Evolutionary conservation across 2,888 invertebrate species (phyloP).

Genomic region (Loripinus fragilis): DNA sequence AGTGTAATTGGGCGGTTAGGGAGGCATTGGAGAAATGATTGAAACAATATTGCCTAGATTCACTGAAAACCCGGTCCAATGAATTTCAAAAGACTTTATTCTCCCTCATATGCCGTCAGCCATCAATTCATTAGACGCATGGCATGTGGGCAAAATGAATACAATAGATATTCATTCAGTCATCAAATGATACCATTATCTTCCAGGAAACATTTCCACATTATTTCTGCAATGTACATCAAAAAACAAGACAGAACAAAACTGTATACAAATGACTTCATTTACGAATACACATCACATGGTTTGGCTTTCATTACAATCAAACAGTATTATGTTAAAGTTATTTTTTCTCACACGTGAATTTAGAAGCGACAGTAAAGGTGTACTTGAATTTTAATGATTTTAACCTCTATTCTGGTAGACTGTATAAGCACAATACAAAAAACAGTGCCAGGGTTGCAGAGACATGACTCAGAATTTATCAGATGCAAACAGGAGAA

Average conservation of each 20-base stretch:
- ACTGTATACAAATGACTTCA: constrained; percentile 23
- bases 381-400: constrained; percentile 14
- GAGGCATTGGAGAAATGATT: constrained; percentile 24
- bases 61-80: constrained; percentile 39
- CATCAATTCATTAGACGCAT: constrained; percentile 51
- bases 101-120: constrained; percentile 42
- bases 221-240: constrained; percentile 26
- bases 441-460: neutral
- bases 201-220: constrained; percentile 41
- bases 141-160: constrained; percentile 43
- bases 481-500: too few relatives aligned
- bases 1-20: constrained; percentile 50
- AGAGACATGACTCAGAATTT: neutral
- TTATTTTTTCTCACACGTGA: neutral
- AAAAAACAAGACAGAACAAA: constrained; percentile 14
- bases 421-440: neutral
- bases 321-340: neutral
- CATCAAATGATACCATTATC: constrained; percentile 47
- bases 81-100: constrained; percentile 40
- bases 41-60: constrained; percentile 50
- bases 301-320: neutral
- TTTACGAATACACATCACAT: constrained; percentile 7
- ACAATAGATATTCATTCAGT: constrained; percentile 45
- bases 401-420: neutral
- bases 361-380: neutral